Evolutionary conservation across 2,888 invertebrate species (phyloP).

Genomic region (Strigamia transsilvanica): DNA sequence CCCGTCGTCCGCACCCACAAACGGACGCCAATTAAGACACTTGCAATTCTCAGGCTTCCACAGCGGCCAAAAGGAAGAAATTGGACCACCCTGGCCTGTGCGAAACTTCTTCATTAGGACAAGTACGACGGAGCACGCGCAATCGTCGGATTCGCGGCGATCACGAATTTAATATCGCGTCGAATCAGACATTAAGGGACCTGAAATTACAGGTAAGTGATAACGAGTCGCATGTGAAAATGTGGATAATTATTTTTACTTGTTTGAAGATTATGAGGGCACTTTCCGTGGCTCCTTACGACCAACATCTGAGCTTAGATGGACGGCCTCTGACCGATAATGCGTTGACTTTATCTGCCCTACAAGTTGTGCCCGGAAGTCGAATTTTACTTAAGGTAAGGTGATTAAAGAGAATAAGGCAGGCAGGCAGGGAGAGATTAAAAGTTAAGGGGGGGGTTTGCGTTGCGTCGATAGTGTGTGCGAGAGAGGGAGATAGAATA

Average conservation of each 20-base stretch:
- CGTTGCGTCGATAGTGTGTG: not conserved
- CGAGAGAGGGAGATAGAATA: not conserved
- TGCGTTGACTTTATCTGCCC: conserved; percentile 60
- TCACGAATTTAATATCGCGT: conserved; percentile 65
- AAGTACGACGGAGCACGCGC: conserved; percentile 62
- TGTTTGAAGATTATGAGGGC: conserved; percentile 63
- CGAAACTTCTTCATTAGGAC: not conserved
- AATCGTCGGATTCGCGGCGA: conserved; percentile 65
- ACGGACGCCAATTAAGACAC: conserved; percentile 46
- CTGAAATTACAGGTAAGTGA: conserved; percentile 65
- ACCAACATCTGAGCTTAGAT: conserved; percentile 63
- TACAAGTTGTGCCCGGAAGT: conserved; percentile 61
- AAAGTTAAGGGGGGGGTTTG: not conserved
- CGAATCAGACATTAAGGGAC: conserved; percentile 64
- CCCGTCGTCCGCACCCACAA: conserved; percentile 43
- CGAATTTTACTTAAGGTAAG: conserved; percentile 61
- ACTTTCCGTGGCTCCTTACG: conserved; percentile 65
- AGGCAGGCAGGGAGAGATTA: conserved; percentile 4
- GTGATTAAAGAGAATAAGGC: not conserved
- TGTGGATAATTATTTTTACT: conserved; percentile 11
- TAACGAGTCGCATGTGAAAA: not conserved
- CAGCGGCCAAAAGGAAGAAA: conserved; percentile 15
- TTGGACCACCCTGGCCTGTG: not conserved
- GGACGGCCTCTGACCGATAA: conserved; percentile 61
- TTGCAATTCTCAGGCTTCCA: conserved; percentile 42